These are phyloP conservation scores for Zingel zingel DNA, from an alignment of 2,113 vertebrate genomes.

Conservation along the genomic window DNA sequence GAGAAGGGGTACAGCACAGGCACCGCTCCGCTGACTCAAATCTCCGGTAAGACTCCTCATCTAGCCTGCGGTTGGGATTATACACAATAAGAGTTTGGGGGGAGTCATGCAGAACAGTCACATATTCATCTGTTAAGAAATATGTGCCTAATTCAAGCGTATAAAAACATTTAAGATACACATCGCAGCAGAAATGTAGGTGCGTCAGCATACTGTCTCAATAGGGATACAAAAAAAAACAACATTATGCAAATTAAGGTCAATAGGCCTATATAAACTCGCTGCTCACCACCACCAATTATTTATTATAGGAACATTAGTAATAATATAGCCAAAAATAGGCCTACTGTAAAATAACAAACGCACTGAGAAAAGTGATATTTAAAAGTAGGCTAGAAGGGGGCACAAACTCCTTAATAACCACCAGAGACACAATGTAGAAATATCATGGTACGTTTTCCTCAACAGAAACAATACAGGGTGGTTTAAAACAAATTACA, in stretches of 20 bases:
- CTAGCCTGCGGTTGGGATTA: neutral
- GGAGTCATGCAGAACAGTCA: neutral
- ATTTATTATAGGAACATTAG: neutral
- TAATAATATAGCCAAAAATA: neutral
- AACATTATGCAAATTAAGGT: slow-evolving; percentile 20
- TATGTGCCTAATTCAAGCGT: neutral
- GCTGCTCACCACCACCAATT: neutral
- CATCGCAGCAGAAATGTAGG: slow-evolving; percentile 6
- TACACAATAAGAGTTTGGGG: neutral
- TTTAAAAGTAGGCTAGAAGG: slow-evolving; percentile 21
- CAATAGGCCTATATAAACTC: neutral
- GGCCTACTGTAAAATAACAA: neutral
- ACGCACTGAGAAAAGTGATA: slow-evolving; percentile 13
- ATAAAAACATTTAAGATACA: neutral
- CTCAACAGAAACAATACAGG: slow-evolving; percentile 49
- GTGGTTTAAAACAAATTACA: slow-evolving; percentile 72
- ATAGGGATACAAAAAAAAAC: slow-evolving; percentile 12
- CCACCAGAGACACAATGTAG: neutral
- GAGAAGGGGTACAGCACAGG: slow-evolving; percentile 88
- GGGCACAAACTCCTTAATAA: slow-evolving; percentile 36
- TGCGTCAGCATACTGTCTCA: slow-evolving; percentile 15
- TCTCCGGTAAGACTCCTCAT: slow-evolving; percentile 85
- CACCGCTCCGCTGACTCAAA: slow-evolving; percentile 87
- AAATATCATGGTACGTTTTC: slow-evolving; percentile 28
- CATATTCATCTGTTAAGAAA: neutral